Base-by-base conservation (phyloP, 2,888 invertebrate species). In the Amblyjoppa proteus region DNA sequence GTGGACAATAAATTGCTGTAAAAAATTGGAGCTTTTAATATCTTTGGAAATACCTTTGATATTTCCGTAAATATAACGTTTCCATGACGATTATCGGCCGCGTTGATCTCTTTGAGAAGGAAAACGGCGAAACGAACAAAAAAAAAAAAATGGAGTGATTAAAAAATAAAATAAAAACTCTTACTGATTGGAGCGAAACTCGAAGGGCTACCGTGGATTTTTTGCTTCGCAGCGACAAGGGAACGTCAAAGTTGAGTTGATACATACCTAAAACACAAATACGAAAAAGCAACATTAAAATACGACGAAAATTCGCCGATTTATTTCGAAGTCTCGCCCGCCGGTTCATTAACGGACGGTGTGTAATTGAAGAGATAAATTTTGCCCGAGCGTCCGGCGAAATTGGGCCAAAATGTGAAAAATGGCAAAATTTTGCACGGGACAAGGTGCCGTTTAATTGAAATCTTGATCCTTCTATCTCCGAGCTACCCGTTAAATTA, bases 191-290 rank as follows among this genome's bases (percentile, higher is more conserved):
- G 0, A 11, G 28, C 11, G 28, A 58, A 25, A 28, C 11, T 25
- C 58, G 58, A 3, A 13, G 5, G 58, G 28, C 11, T 9, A 25
- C 2, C 11, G 28, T 3, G 53, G 11, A n/a, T 20, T 34, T 70
- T 49, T 28, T 11, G 7, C 3, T 58, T 13, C 28, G 13, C 34
- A 34, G 34, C 51, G 11, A 28, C 7, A 28, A 58, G 0, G 28
- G 13, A 58, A 58, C 58, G 20, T 58, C 58, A 28, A 58, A 28
- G 3, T 11, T 28, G n/a, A n/a, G 20, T 28, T 9, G 53, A 71
- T 71, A 71, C 70, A 31, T 71, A 71, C 70, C 70, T 71, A 53
- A 53, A 71, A 71, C 70, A 71, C 34, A 71, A 53, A 71, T 31
- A 31, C n/a, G 31, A 9, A 20, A 31, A 71, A 34, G 51, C 3